Conservation (phyloP, 2,113 vertebrate genomes). For the Fregata magnificens region DNA sequence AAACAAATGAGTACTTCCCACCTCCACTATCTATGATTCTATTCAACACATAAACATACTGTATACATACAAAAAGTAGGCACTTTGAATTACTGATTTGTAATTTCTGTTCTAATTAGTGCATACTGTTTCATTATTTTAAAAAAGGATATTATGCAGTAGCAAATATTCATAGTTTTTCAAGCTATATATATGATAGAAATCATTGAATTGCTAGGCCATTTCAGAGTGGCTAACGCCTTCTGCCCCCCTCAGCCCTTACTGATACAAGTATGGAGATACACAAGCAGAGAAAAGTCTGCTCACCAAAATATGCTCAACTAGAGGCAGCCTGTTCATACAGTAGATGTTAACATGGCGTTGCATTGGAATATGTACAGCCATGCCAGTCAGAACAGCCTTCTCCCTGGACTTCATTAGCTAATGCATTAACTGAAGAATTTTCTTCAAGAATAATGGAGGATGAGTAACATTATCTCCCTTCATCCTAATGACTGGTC, state of each 20-base stretch:
- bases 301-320: neutral
- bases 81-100: neutral
- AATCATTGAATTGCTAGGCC: neutral
- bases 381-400: neutral
- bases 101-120: slow-evolving; percentile 10
- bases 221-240: neutral
- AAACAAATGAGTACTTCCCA: slow-evolving; percentile 30
- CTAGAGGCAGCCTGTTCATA: neutral
- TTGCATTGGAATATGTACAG: neutral
- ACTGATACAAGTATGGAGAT: neutral
- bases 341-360: neutral
- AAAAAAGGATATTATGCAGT: neutral
- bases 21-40: neutral
- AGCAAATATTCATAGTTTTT: neutral
- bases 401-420: neutral
- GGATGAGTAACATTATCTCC: neutral
- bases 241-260: neutral
- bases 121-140: neutral
- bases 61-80: neutral
- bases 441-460: neutral
- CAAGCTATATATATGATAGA: neutral
- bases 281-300: neutral
- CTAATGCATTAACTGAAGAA: neutral
- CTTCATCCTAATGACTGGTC: neutral
- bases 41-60: neutral